Conservation (phyloP, 2,113 vertebrate genomes). For the Scartelaos histophorus region DNA sequence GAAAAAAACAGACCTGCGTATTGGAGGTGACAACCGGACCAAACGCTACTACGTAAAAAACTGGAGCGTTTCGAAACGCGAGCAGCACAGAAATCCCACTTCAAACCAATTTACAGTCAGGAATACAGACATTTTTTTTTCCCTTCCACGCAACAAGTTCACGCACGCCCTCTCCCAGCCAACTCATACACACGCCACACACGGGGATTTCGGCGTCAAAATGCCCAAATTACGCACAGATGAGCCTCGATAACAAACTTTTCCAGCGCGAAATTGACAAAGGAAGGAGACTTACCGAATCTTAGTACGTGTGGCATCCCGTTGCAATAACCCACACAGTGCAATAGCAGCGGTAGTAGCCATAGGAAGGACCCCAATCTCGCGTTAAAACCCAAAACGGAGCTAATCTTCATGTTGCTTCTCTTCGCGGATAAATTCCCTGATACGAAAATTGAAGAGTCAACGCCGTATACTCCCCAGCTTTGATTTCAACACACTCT, state of each 20-base stretch:
- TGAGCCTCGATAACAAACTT: slow-evolving; percentile 36
- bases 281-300: slow-evolving; percentile 88
- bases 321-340: slow-evolving; percentile 89
- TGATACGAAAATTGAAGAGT: slow-evolving; percentile 59
- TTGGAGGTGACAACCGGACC: too few relatives aligned
- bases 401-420: slow-evolving; percentile 93
- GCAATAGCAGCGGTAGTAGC: slow-evolving; percentile 87
- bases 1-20: too few relatives aligned
- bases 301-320: slow-evolving; percentile 97
- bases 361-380: slow-evolving; percentile 85
- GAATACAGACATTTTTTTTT: too few relatives aligned
- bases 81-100: too few relatives aligned
- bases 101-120: too few relatives aligned
- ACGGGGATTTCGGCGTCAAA: slow-evolving; percentile 8
- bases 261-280: background rate
- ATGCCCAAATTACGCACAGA: background rate
- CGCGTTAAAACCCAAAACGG: slow-evolving; percentile 83
- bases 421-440: slow-evolving; percentile 78
- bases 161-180: background rate
- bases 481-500: slow-evolving; percentile 62
- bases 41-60: too few relatives aligned
- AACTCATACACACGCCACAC: background rate
- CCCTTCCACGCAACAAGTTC: background rate
- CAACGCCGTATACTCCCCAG: slow-evolving; percentile 71
- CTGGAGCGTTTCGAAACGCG: too few relatives aligned